Conservation (phyloP, 2,888 invertebrate species). For the Lasioglossum calceatum region DNA sequence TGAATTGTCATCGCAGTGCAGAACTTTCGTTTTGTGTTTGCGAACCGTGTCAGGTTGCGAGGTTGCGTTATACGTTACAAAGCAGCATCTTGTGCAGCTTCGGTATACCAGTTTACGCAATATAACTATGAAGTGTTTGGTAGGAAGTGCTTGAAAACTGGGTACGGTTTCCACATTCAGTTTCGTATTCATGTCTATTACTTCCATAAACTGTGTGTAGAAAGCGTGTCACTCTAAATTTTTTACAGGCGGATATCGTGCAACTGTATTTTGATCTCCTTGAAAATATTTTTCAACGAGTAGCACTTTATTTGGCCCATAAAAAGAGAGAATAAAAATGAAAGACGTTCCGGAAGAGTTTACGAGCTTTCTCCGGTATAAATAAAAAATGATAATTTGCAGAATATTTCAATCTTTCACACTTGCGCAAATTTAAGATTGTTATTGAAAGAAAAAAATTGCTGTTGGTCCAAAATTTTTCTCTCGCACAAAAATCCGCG, state of each 20-base stretch:
- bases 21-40: background rate
- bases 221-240: constrained; percentile 11
- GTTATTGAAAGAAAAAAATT: too few species aligned
- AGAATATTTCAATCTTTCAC: background rate
- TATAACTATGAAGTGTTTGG: constrained; percentile 27
- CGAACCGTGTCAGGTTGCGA: background rate
- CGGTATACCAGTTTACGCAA: constrained; percentile 5
- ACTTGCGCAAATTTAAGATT: background rate
- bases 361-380: background rate
- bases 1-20: background rate
- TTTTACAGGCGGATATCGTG: background rate
- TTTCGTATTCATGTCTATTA: constrained; percentile 34
- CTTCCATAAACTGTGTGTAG: constrained; percentile 10
- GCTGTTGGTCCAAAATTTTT: too few species aligned
- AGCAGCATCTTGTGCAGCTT: constrained; percentile 21
- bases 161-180: constrained; percentile 26
- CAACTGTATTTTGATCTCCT: background rate
- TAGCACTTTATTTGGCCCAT: background rate
- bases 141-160: constrained; percentile 29
- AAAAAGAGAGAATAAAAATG: background rate
- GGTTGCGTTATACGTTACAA: background rate
- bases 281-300: background rate
- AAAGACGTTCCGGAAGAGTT: background rate
- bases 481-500: too few species aligned
- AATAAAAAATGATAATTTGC: background rate